A percentile compares a stretch with the other conserved stretches of the same genome.
Conservation (phyloP, 2,888 invertebrate species). For the Willowsia nigromaculata region DNA sequence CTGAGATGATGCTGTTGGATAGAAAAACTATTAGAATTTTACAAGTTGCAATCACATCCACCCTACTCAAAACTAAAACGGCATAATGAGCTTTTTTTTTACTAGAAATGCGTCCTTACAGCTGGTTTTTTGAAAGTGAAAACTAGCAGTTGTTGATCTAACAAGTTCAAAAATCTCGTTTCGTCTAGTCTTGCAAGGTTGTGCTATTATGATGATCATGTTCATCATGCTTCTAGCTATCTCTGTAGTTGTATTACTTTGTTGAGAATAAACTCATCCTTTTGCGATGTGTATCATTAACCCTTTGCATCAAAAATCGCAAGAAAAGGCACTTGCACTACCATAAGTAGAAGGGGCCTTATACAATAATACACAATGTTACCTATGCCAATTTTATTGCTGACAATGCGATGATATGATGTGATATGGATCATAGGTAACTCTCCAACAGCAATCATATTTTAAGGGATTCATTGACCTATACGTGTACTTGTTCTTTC, state of each 20-base stretch:
- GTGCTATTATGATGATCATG: slow-evolving; percentile 23
- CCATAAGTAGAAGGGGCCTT: neutral
- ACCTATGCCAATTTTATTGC: neutral
- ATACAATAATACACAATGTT: neutral
- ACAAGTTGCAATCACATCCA: slow-evolving; percentile 5
- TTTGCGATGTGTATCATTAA: slow-evolving; percentile 51
- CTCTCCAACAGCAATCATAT: neutral
- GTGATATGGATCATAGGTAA: neutral
- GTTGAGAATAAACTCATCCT: neutral
- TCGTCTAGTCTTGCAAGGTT: slow-evolving; percentile 55
- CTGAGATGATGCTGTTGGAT: neutral
- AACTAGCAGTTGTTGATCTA: slow-evolving; percentile 58
- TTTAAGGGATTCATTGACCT: slow-evolving; percentile 69
- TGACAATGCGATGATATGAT: slow-evolving; percentile 16
- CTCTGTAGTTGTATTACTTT: neutral
- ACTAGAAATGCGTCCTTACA: slow-evolving; percentile 8
- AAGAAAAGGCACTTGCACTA: neutral
- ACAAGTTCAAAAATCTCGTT: slow-evolving; percentile 54
- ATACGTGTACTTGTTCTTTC: slow-evolving; percentile 63
- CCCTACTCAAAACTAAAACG: slow-evolving; percentile 20
- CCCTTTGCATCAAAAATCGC: slow-evolving; percentile 23
- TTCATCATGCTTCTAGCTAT: slow-evolving; percentile 34
- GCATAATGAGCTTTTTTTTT: slow-evolving; percentile 46
- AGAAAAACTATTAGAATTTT: neutral
- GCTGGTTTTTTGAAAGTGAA: slow-evolving; percentile 68